Evolutionary conservation across 2,888 invertebrate genomes (phyloP).

Genomic region (Eupithecia dodoneata): DNA sequence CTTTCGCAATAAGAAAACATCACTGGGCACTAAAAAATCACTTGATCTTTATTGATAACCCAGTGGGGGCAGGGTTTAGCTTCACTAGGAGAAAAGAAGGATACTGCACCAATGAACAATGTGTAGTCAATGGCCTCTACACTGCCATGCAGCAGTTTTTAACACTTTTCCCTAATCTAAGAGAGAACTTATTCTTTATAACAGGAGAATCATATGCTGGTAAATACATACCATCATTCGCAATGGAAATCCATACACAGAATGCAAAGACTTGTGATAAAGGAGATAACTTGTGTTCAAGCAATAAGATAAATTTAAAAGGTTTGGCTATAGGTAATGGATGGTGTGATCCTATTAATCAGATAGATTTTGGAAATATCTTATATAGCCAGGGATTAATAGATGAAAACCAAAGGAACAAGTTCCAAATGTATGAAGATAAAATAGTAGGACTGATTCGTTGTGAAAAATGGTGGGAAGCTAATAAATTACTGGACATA

Average conservation of each 20-base stretch:
- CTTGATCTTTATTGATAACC: constrained; percentile 95
- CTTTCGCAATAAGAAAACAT: constrained; percentile 86
- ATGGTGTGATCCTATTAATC: constrained; percentile 90
- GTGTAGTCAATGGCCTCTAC: constrained; percentile 92
- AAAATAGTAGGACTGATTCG: constrained; percentile 89
- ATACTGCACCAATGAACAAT: constrained; percentile 90
- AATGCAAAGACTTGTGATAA: constrained; percentile 71
- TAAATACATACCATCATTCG: constrained; percentile 89
- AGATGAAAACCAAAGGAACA: constrained; percentile 81
- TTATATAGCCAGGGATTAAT: constrained; percentile 87
- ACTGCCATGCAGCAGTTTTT: constrained; percentile 92
- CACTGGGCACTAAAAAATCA: constrained; percentile 92
- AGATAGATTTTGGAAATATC: constrained; percentile 90
- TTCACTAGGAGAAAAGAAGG: constrained; percentile 91
- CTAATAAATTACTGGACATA: constrained; percentile 88
- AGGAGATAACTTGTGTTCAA: constrained; percentile 48
- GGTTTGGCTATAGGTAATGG: constrained; percentile 92
- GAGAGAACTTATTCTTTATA: constrained; percentile 91
- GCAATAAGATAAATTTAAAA: constrained; percentile 88
- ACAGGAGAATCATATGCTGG: constrained; percentile 96
- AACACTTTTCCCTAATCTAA: constrained; percentile 90
- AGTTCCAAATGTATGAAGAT: constrained; percentile 85
- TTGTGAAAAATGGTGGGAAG: constrained; percentile 82
- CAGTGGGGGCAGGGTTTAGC: constrained; percentile 96
- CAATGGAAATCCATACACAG: constrained; percentile 88